phyloP scores from a whole-genome alignment of 1,140 invertebrate species.

The Catajapyx aquilonaris region DNA sequence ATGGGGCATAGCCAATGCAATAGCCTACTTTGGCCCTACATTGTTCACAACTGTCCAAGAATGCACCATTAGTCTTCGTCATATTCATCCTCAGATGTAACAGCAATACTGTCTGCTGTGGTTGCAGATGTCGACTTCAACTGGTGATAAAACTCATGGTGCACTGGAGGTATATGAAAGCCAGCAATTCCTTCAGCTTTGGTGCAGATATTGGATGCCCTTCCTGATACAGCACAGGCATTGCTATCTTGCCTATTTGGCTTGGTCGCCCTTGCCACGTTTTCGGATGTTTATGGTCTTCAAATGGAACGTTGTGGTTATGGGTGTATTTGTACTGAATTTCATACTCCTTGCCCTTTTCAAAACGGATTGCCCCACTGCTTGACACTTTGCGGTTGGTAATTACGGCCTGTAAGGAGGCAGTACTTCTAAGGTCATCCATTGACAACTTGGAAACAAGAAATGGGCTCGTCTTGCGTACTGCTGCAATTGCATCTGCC shows the following conservation, averaged over 20 bases:
- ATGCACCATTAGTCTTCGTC: too few species aligned
- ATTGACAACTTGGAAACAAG: neutral
- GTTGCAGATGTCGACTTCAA: too few species aligned
- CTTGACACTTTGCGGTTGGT: neutral
- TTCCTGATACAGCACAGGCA: neutral
- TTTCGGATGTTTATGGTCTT: neutral
- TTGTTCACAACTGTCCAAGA: too few species aligned
- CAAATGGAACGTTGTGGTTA: neutral
- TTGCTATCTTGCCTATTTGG: neutral
- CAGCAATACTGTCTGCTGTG: too few species aligned
- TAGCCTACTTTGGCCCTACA: too few species aligned
- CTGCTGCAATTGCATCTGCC: neutral
- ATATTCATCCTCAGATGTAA: too few species aligned
- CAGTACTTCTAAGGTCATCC: neutral
- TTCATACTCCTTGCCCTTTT: neutral
- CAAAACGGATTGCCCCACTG: neutral
- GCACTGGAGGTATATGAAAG: neutral
- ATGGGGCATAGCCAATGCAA: too few species aligned
- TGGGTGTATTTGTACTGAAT: neutral
- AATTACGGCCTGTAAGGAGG: neutral
- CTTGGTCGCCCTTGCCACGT: neutral
- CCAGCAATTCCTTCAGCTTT: neutral
- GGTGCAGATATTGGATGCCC: neutral
- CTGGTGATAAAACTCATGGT: neutral
- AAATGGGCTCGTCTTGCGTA: neutral